These are phyloP conservation scores for Syngnathus scovelli DNA, from an alignment of 2,113 vertebrate genomes.

Conservation along the genomic window DNA sequence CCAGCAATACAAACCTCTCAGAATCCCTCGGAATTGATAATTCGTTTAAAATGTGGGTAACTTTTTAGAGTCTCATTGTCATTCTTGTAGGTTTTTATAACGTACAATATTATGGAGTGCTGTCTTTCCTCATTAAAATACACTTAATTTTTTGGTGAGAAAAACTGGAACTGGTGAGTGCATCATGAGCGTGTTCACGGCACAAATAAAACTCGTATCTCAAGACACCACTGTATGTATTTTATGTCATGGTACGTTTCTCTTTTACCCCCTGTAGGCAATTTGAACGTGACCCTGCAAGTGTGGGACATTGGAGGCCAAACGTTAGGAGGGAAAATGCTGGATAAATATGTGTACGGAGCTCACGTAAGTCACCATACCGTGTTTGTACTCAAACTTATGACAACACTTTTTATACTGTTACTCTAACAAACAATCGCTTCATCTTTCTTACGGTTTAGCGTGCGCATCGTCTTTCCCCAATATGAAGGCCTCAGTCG, in stretches of 20 bases:
- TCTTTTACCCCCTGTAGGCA: slow-evolving; percentile 74
- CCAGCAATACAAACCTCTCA: slow-evolving; percentile 7
- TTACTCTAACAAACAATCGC: neutral
- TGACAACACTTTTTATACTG: neutral
- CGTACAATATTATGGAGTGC: too few species aligned
- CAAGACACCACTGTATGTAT: neutral
- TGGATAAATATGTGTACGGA: slow-evolving; percentile 98
- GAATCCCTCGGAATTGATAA: too few species aligned
- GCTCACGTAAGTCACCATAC: slow-evolving; percentile 74
- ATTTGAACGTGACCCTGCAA: slow-evolving; percentile 93
- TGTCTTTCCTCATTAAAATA: too few species aligned
- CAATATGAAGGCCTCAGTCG: neutral
- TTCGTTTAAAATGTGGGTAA: too few species aligned
- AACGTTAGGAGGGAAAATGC: slow-evolving; percentile 96
- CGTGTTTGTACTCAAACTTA: neutral
- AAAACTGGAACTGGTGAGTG: neutral
- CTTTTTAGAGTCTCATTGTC: too few species aligned
- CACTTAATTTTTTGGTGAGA: too few species aligned
- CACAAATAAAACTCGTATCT: neutral
- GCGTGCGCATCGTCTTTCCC: neutral
- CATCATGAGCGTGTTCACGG: neutral
- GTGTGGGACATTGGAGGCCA: slow-evolving; percentile 98
- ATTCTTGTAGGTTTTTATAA: too few species aligned
- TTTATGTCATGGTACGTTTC: slow-evolving; percentile 10
- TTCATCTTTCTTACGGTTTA: neutral